Percentiles rank a stretch among this genome's conserved stretches.
Conservation (phyloP, 2,888 invertebrate species). For the Leptogaster cylindrica region DNA sequence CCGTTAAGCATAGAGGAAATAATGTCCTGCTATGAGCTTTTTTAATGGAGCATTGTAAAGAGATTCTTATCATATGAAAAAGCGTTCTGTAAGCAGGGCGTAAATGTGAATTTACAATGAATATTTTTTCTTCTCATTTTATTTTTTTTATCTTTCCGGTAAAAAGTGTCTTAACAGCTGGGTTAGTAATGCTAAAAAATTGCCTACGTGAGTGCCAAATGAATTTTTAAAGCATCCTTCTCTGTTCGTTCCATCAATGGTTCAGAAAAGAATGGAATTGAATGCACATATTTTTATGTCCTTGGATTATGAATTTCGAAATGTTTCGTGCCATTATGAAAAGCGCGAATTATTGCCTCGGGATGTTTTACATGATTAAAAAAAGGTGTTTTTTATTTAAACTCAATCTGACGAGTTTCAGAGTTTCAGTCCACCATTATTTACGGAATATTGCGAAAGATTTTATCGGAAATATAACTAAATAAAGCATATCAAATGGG, state of each 20-base stretch:
- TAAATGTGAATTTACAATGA: conserved; percentile 37
- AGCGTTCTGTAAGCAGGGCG: not conserved
- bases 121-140: too few relatives aligned
- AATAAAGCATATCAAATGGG: too few relatives aligned
- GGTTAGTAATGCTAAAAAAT: conserved; percentile 10
- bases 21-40: conserved; percentile 30
- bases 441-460: too few relatives aligned
- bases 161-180: conserved; percentile 20
- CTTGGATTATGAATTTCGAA: not conserved
- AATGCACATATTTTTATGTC: not conserved
- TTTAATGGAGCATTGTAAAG: conserved; percentile 31
- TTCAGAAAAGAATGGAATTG: not conserved
- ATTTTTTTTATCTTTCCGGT: conserved; percentile 15
- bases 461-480: too few relatives aligned
- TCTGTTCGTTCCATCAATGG: conserved; percentile 1
- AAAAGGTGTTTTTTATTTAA: too few relatives aligned
- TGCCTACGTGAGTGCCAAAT: conserved; percentile 14
- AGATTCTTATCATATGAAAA: conserved; percentile 27
- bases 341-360: too few relatives aligned
- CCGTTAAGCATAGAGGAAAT: not conserved
- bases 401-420: too few relatives aligned
- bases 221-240: conserved; percentile 6
- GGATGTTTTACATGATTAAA: too few relatives aligned
- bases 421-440: too few relatives aligned
- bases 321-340: too few relatives aligned